These are phyloP conservation scores for Volucella inanis DNA, from an alignment of 2,888 invertebrate species.

Conservation along the genomic window DNA sequence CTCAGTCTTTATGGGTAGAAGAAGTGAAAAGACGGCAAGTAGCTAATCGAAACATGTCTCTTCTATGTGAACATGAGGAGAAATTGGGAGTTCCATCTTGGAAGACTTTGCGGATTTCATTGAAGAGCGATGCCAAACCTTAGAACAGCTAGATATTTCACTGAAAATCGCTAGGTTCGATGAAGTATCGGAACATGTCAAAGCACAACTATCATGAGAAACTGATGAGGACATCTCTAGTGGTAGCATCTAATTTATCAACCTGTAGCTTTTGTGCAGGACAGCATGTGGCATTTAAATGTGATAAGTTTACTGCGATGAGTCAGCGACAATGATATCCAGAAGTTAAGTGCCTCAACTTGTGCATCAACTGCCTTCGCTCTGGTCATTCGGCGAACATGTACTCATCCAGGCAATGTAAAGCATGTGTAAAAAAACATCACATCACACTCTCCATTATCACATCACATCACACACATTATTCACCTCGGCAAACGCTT, in stretches of 20 bases:
- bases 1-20: not conserved
- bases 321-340: too few relatives aligned
- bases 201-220: too few relatives aligned
- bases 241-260: too few relatives aligned
- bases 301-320: not conserved
- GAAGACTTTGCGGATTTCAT: conserved; percentile 19
- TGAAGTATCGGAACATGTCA: too few relatives aligned
- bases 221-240: too few relatives aligned
- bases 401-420: not conserved
- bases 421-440: not conserved
- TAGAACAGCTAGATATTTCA: conserved; percentile 15
- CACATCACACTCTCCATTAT: not conserved
- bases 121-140: conserved; percentile 11
- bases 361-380: not conserved
- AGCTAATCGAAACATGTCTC: not conserved
- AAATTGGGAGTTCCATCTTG: not conserved
- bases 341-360: too few relatives aligned
- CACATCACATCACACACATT: too few relatives aligned
- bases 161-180: not conserved
- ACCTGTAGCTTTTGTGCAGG: not conserved
- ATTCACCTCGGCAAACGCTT: not conserved
- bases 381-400: too few relatives aligned
- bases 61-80: not conserved
- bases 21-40: conserved; percentile 8
- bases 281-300: not conserved